These are phyloP conservation scores for Ferdinandea cuprea DNA, from an alignment of 2,888 invertebrate genomes.

Conservation along the genomic window DNA sequence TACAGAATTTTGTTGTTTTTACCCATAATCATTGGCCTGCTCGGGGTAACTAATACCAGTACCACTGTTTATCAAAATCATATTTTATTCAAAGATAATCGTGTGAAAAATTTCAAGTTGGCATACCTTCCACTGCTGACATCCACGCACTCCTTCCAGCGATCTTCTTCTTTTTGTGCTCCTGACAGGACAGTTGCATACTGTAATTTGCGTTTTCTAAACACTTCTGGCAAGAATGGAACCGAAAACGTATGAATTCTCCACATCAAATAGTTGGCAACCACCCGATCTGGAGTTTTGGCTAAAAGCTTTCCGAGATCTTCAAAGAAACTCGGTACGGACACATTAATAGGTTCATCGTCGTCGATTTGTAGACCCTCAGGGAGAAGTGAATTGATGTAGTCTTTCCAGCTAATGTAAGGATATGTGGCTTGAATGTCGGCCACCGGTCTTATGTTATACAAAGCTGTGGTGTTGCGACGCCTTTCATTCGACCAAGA, in stretches of 20 bases:
- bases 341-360: slow-evolving; percentile 92
- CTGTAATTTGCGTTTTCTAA: slow-evolving; percentile 90
- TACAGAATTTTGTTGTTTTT: too few species aligned
- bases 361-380: slow-evolving; percentile 85
- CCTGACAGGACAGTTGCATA: slow-evolving; percentile 93
- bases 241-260: slow-evolving; percentile 92
- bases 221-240: slow-evolving; percentile 90
- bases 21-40: too few species aligned
- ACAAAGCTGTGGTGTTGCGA: slow-evolving; percentile 94
- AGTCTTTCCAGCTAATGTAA: slow-evolving; percentile 85
- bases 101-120: background rate
- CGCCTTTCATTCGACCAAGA: slow-evolving; percentile 94
- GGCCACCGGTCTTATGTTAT: slow-evolving; percentile 93
- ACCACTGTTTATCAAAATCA: background rate
- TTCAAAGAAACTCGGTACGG: slow-evolving; percentile 91
- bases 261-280: slow-evolving; percentile 97
- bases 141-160: slow-evolving; percentile 97
- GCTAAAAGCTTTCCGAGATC: slow-evolving; percentile 87
- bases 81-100: too few species aligned
- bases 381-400: slow-evolving; percentile 91
- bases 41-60: too few species aligned
- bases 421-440: slow-evolving; percentile 90
- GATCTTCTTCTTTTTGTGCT: slow-evolving; percentile 91
- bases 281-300: slow-evolving; percentile 86
- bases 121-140: slow-evolving; percentile 89